Evolutionary conservation across 2,113 vertebrate genomes (phyloP).

Genomic region (Gobius niger): DNA sequence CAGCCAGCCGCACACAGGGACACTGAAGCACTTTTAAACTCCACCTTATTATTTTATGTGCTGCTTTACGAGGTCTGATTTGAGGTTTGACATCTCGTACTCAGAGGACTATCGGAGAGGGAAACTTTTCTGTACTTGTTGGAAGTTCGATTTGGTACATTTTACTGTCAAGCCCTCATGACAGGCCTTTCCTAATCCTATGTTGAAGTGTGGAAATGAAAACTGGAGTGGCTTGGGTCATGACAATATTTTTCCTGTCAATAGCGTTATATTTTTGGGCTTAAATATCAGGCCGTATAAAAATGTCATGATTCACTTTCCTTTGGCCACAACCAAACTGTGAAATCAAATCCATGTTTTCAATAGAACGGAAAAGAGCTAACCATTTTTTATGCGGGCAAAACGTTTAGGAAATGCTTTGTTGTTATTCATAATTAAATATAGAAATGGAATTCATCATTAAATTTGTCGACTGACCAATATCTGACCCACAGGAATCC

Average conservation of each 20-base stretch:
- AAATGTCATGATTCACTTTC: constrained; percentile 1
- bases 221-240: not conserved
- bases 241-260: not conserved
- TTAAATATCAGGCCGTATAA: not conserved
- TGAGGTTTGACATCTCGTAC: constrained; percentile 47
- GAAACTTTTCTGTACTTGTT: constrained; percentile 12
- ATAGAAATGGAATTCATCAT: too few relatives aligned
- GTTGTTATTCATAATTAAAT: too few relatives aligned
- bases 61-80: constrained; percentile 21
- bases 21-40: constrained; percentile 34
- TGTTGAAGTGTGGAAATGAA: constrained; percentile 8
- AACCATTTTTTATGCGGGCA: too few relatives aligned
- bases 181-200: constrained; percentile 5
- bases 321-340: not conserved
- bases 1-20: constrained; percentile 55
- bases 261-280: not conserved
- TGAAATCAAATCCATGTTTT: not conserved
- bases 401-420: too few relatives aligned
- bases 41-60: constrained; percentile 18
- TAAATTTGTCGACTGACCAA: not conserved
- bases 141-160: constrained; percentile 6
- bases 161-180: not conserved
- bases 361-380: not conserved
- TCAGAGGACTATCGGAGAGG: constrained; percentile 25
- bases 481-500: constrained; percentile 50